Base-by-base conservation (phyloP, 2,888 invertebrate species). In the Athalia rosae region DNA sequence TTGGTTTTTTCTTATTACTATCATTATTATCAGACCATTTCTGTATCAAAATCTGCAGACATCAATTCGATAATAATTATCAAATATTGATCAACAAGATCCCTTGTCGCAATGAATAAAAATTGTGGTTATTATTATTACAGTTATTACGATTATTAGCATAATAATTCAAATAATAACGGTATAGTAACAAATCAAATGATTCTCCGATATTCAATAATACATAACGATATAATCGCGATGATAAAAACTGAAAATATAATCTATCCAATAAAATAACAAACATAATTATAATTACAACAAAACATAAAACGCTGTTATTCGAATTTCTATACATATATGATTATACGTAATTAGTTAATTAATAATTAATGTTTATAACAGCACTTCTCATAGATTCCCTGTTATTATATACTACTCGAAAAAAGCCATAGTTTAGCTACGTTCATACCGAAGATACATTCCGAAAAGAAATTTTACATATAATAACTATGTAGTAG, bases 301-400 rank as follows among this genome's bases (percentile, higher is more conserved):
- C 79, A 79, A 74, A 79, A 76, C 71, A 73, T 77, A 79, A 79
- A 56, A 50, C 77, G 63, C 62, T 69, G 43, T 41, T 50, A 71
- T 43, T 73, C 62, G 13, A 71, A 63, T 53, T 73, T 28, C 28
- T 28, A 45, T 73, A 77, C 53, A 61, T 48, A 61, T 48, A 66
- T 62, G 41, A 74, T 62, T 41, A 28, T 61, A 74, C 28, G 28
- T 62, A 6, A 61, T 74, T 62, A 48, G 47, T 74, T 48, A 47
- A 74, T 74, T 48, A 50, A 61, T 74, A 48, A 48, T 74, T 61
- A 61, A 74, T 61, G 61, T 61, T 61, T 62, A 82, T 85, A 87
- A 87, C 85, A 85, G 85, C 84, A 86, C 84, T 86, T 85, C 82
- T 84, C 82, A 79, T 84, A 82, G 81, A 84, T 84, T 79, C 82